A percentile compares a stretch with the other conserved stretches of the same genome.
Evolutionary conservation across 2,113 vertebrate genomes (phyloP).

Genomic region (Empidonax alnorum): DNA sequence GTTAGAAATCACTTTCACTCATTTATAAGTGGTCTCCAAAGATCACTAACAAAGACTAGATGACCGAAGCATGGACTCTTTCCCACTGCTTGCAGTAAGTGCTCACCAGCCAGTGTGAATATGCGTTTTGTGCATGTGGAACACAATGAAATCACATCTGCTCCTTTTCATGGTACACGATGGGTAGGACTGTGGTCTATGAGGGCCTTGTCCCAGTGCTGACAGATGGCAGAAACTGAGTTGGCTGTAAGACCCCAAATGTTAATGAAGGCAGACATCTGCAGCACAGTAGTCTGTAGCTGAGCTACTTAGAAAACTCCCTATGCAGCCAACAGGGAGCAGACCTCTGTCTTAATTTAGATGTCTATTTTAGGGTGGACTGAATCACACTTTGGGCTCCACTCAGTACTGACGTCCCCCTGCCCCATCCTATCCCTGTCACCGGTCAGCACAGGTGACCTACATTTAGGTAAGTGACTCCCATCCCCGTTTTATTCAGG

Average conservation of each 20-base stretch:
- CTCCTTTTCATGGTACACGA: not conserved
- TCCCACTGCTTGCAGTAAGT: not conserved
- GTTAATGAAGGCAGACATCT: constrained; percentile 7
- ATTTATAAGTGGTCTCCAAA: not conserved
- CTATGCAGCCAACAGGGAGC: not conserved
- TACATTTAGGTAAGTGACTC: not conserved
- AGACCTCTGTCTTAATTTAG: not conserved
- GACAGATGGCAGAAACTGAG: not conserved
- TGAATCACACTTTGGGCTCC: not conserved
- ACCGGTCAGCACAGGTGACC: not conserved
- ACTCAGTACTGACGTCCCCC: not conserved
- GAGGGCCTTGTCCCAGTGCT: not conserved
- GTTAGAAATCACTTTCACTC: not conserved
- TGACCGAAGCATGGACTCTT: not conserved
- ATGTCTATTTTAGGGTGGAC: not conserved
- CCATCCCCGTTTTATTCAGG: not conserved
- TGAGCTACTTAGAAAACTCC: not conserved
- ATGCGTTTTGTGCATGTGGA: accelerated
- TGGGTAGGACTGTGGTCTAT: not conserved
- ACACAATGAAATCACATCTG: constrained; percentile 14
- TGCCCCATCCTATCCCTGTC: not conserved
- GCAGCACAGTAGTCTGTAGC: not conserved
- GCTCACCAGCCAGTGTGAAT: not conserved
- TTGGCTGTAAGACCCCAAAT: not conserved
- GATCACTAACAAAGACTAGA: not conserved